Percentiles rank a stretch among this genome's conserved stretches.
These are phyloP conservation scores for Callithrix jacchus DNA, from an alignment of 2,113 vertebrate genomes.

Conservation along the genomic window DNA sequence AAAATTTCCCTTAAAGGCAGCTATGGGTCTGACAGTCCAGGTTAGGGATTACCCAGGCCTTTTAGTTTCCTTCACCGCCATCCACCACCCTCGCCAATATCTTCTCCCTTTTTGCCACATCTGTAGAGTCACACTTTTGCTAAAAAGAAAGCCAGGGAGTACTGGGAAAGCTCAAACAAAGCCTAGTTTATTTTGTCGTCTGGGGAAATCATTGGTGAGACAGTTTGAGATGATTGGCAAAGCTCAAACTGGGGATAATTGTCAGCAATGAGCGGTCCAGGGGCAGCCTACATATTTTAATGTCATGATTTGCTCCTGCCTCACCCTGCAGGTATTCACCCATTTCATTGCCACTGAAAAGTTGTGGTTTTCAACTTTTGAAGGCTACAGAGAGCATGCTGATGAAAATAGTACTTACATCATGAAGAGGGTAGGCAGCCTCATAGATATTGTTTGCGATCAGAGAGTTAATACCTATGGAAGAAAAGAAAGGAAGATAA, in stretches of 20 bases:
- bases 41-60: background rate
- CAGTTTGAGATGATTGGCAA: background rate
- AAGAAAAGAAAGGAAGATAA: conserved; percentile 38
- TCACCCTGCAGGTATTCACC: rapidly evolving
- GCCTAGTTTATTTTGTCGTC: background rate
- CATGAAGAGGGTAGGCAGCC: conserved; percentile 96
- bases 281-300: background rate
- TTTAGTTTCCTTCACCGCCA: background rate
- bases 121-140: background rate
- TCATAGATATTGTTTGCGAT: conserved; percentile 94
- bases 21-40: background rate
- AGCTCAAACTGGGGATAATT: background rate
- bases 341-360: background rate
- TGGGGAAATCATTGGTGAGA: background rate
- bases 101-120: background rate
- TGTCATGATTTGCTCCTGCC: background rate
- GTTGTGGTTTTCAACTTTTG: background rate
- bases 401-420: conserved; percentile 85
- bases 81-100: background rate
- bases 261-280: background rate
- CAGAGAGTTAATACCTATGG: conserved; percentile 92
- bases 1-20: background rate
- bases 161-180: background rate
- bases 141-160: background rate
- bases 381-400: background rate